Base-by-base conservation (phyloP, 2,797 vertebrate genomes). In the Pseudomugil gertrudae region DNA sequence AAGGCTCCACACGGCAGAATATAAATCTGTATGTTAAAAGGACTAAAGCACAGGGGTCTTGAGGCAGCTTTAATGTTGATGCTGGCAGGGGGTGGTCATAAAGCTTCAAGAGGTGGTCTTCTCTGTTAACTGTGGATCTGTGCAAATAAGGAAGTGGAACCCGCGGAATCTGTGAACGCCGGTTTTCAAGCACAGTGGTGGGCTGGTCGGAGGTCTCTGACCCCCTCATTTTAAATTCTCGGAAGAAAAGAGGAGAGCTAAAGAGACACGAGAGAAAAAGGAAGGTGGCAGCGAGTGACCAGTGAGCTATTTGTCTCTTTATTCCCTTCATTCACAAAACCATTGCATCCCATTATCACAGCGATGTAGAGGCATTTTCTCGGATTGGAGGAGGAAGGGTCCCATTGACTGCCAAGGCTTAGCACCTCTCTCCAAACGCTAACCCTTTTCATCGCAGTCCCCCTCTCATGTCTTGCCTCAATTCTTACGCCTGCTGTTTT, bases 321-420 rank as follows among this genome's bases (percentile, higher is more conserved):
- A 89, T 92, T 89, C 89, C 84, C 85, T 87, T 89, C 93, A 94
- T 95, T 95, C 93, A 94, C 89, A 92, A 93, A 93, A 89, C 83
- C 91, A 92, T 92, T 84, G 86, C 91, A 92, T 91, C 84, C 87
- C 89, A 93, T 94, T 87, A 88, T 88, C 88, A 89, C 79, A 87
- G 92, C 87, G 81, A 94, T 94, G 93, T 94, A 91, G 92, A 93
- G 87, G 86, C 90, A 87, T 92, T 92, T 87, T 85, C 82, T 87
- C 78, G 76, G 85, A 84, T 89, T 87, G 89, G 87, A 90, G 90
- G 91, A 93, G 91, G 89, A 91, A 92, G 87, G 90, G 92, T 94
- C 93, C 92, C 92, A 91, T 93, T 92, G 89, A 92, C 93, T 90
- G 89, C 86, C 78, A 83, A 88, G 86, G 90, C 89, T 93, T 89